Evolutionary conservation across 2,113 vertebrate genomes (phyloP), one percentile per base, ranked within the genome.

Genomic region (Caloenas nicobarica): DNA sequence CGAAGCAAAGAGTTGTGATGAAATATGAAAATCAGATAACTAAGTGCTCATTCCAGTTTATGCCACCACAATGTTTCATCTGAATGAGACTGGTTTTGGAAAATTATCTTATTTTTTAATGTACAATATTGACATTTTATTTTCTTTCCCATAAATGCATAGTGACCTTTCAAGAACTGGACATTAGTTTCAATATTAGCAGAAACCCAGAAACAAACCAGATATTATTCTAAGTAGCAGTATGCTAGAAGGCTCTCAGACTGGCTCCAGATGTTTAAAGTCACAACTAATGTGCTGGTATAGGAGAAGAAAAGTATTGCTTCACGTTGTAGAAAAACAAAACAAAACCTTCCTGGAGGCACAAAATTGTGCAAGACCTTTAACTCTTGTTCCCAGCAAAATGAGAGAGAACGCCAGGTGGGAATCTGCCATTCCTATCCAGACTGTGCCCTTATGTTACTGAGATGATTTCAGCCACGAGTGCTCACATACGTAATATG

Each of bases 41-140:
- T 71, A 78, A 81, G 60, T 69, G 44, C 50, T 86, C 46, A 54
- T 79, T 68, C 0, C 0, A 64, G 46, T 46, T 86, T 86, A 70
- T 44, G 44, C 33, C 31, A 58, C n/a, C 70, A 79, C 19, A 69
- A 9, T 57, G 23, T 58, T 82, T 81, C 68, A 66, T 38, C 28
- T 70, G 56, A 89, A 66, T 33, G 9, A 65, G 80, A 86, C 44
- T 50, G 24, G 2, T 81, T 90, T 28, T 34, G 64, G 38, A 58
- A 93, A 91, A 96, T 36, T 44, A 65, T 51, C 74, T 81, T 88
- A 40, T 82, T 94, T 92, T 92, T 91, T 65, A 69, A 80, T 58
- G 38, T 33, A 71, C 23, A 70, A 46, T 81, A 79, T 24, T 69
- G 38, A 42, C 7, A 31, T 69, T 81, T 95, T 60, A 40, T 85